A percentile compares a stretch with the other conserved stretches of the same genome.
phyloP scores from a whole-genome alignment of 1,140 invertebrate species.

The Zaprionus kolodkinae region DNA sequence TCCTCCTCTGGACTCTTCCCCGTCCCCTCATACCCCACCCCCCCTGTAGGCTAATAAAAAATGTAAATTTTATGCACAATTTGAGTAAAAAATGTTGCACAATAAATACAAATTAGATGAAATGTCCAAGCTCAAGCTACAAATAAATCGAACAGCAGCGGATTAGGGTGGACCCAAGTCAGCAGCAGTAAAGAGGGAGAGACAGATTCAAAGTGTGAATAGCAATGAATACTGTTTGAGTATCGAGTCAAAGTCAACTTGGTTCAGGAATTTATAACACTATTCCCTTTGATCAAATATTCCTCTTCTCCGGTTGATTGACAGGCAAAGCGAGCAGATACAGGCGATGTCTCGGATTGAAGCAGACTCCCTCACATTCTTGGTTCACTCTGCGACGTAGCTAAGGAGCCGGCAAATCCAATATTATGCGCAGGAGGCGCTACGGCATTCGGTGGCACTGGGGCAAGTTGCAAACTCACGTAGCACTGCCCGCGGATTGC shows the following conservation, averaged over 20 bases:
- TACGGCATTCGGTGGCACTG: not conserved
- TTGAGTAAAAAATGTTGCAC: constrained; percentile 59
- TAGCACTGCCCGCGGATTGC: constrained; percentile 50
- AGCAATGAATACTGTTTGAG: constrained; percentile 18
- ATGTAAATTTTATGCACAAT: constrained; percentile 77
- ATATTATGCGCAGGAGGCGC: constrained; percentile 26
- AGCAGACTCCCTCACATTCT: not conserved
- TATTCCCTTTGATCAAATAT: constrained; percentile 16
- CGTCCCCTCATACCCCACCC: not conserved
- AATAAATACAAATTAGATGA: constrained; percentile 81
- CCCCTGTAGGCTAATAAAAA: constrained; percentile 60
- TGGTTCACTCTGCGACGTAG: constrained; percentile 6
- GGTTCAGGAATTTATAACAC: not conserved
- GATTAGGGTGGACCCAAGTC: constrained; percentile 43
- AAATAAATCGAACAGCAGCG: not conserved
- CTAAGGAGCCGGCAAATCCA: constrained; percentile 48
- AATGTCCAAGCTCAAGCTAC: constrained; percentile 48
- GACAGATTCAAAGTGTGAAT: not conserved
- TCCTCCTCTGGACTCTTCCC: not conserved
- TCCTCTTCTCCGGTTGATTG: not conserved
- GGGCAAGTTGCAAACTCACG: constrained; percentile 70
- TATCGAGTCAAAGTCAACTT: constrained; percentile 13
- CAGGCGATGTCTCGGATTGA: not conserved
- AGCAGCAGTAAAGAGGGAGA: not conserved
- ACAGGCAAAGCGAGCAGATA: not conserved